Base-by-base conservation (phyloP, 2,888 invertebrate species). In the Pammene fasciana region DNA sequence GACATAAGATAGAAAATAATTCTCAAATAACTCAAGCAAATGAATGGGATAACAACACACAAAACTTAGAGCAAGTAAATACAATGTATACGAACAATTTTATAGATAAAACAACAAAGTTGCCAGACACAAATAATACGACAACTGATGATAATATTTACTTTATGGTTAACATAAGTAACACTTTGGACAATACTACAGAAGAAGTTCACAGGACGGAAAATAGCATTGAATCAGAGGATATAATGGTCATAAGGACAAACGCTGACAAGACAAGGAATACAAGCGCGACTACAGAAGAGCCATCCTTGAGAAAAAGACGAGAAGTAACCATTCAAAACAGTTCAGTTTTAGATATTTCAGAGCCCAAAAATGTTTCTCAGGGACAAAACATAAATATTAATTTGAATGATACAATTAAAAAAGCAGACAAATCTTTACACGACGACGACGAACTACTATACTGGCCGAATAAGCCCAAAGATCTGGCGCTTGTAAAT, bases 201-300 rank as follows among this genome's bases (percentile, higher is more conserved):
- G 79, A 83, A 14, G 80, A 80, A 14, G 43, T 62, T 55, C 75
- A 78, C 68, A 80, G 78, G 74, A 76, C 77, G 46, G 82, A 79
- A 65, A 89, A 89, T 61, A 90, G 88, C 70, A 87, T 89, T 64
- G 90, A 90, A 81, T 79, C 78, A 13, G 90, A 88, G 65, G 82
- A 78, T 45, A 75, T 75, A 18, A 84, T 75, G 60, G 61, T 68
- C 10, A 74, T 70, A 26, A 26, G 4, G 26, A 26, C 26, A 26
- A 26, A 26, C 26, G 26, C 26, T 3, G 26, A 4, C 26, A 26
- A 26, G 26, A 26, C 26, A 26, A 26, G 26, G 26, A 26, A 26
- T 60, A 66, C 60, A 67, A 86, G 82, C 72, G 70, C 68, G 11
- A 82, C 82, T n/a, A 82, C 80, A 52, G 78, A 76, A 65, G 73